Evolutionary conservation across 2,113 vertebrate genomes (phyloP).

Genomic region (Talpa occidentalis): DNA sequence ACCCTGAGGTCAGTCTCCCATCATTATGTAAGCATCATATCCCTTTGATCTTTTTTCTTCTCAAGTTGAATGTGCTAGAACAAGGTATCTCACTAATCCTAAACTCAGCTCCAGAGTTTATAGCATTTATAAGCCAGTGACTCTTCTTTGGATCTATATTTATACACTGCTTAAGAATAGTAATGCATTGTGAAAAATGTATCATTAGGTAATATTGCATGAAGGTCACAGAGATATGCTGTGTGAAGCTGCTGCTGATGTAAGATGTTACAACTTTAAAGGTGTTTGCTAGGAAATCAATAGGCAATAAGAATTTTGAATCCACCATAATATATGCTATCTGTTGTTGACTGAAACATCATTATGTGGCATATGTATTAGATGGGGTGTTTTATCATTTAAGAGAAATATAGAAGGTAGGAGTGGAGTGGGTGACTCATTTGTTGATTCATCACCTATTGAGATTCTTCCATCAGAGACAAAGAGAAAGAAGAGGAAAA

Average conservation of each 20-base stretch:
- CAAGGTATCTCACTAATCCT: background rate
- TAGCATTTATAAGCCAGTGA: background rate
- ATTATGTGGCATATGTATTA: background rate
- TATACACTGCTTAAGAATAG: no score
- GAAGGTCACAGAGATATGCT: no score
- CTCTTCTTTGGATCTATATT: background rate
- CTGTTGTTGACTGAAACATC: no score
- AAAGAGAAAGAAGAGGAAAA: background rate
- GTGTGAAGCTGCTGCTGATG: no score
- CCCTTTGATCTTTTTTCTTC: background rate
- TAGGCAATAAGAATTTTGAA: no score
- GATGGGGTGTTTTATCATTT: background rate
- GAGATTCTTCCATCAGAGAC: background rate
- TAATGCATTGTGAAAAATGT: no score
- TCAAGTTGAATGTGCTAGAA: background rate
- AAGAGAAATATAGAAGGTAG: background rate
- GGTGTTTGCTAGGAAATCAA: no score
- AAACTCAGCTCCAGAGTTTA: background rate
- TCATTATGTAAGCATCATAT: background rate
- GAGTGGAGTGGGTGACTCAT: background rate
- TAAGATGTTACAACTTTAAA: no score
- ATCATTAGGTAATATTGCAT: no score
- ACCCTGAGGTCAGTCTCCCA: background rate
- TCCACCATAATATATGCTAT: no score
- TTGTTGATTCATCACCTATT: background rate